phyloP scores from a whole-genome alignment of 2,797 vertebrate species.

The Pangasius djambal region DNA sequence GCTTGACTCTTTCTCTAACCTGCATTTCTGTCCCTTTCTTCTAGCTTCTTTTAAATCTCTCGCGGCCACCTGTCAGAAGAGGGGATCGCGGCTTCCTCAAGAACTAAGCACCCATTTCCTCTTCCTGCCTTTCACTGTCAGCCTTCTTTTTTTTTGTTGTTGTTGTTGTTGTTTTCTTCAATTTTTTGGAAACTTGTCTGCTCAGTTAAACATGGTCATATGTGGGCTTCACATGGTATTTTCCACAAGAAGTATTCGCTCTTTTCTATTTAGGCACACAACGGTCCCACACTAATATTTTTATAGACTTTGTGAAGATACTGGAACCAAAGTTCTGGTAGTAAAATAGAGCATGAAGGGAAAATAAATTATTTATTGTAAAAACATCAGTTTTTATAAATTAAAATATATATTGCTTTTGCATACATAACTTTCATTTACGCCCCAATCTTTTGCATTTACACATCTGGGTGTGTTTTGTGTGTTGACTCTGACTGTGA shows the following conservation, averaged over 20 bases:
- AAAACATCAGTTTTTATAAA: slow-evolving; percentile 25
- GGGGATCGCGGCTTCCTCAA: slow-evolving; percentile 91
- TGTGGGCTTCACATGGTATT: slow-evolving; percentile 80
- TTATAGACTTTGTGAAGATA: slow-evolving; percentile 68
- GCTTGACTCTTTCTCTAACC: slow-evolving; percentile 80
- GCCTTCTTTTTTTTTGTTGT: slow-evolving; percentile 61
- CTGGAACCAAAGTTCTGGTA: slow-evolving; percentile 58
- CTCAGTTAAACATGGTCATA: slow-evolving; percentile 73
- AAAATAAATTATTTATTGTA: slow-evolving; percentile 10
- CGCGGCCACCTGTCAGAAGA: slow-evolving; percentile 90
- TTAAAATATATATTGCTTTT: slow-evolving; percentile 11
- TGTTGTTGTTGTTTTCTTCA: slow-evolving; percentile 6
- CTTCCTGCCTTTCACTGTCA: slow-evolving; percentile 73
- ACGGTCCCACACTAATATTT: slow-evolving; percentile 63
- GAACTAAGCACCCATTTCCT: slow-evolving; percentile 85
- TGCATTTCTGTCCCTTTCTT: slow-evolving; percentile 81
- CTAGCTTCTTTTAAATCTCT: slow-evolving; percentile 97
- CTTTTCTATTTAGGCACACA: slow-evolving; percentile 62
- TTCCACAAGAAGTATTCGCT: slow-evolving; percentile 53
- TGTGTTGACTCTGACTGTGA: slow-evolving; percentile 54
- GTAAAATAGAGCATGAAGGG: slow-evolving; percentile 38
- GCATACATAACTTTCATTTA: slow-evolving; percentile 12
- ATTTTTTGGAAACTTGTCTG: slow-evolving; percentile 57
- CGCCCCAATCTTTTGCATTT: slow-evolving; percentile 28
- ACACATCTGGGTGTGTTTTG: slow-evolving; percentile 19